phyloP scores from a whole-genome alignment of 2,888 invertebrate genomes.

The Tiphia femorata region DNA sequence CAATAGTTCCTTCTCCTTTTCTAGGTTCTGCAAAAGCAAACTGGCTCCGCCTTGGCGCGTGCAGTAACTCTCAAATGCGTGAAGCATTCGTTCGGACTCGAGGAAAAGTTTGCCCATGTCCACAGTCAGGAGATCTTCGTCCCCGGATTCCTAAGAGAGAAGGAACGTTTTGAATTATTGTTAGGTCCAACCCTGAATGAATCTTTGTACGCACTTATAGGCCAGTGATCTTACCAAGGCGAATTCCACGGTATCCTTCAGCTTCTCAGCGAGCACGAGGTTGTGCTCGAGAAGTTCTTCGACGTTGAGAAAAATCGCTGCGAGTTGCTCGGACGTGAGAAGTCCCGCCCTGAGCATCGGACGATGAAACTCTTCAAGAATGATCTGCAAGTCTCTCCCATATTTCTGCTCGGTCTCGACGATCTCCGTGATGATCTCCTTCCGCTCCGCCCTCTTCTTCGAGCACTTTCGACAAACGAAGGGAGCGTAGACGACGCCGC shows the following conservation, averaged over 20 bases:
- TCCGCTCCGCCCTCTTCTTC: slow-evolving; percentile 89
- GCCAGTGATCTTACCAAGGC: slow-evolving; percentile 74
- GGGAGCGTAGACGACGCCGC: slow-evolving; percentile 81
- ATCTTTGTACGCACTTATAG: too few species aligned
- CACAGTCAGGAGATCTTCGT: slow-evolving; percentile 85
- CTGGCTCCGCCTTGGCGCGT: slow-evolving; percentile 93
- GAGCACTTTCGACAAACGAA: slow-evolving; percentile 89
- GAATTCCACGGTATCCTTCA: slow-evolving; percentile 88
- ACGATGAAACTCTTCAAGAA: slow-evolving; percentile 92
- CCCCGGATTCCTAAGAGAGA: slow-evolving; percentile 64
- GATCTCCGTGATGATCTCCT: slow-evolving; percentile 95
- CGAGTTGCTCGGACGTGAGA: slow-evolving; percentile 90
- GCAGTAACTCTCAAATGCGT: slow-evolving; percentile 95
- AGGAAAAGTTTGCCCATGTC: slow-evolving; percentile 92
- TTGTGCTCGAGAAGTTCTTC: slow-evolving; percentile 92
- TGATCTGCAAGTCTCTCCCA: slow-evolving; percentile 91
- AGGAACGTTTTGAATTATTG: not conserved
- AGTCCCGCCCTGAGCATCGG: slow-evolving; percentile 95
- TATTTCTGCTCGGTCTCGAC: slow-evolving; percentile 97
- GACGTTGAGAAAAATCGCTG: slow-evolving; percentile 92
- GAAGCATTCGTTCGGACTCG: slow-evolving; percentile 92
- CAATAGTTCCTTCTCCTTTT: slow-evolving; percentile 94
- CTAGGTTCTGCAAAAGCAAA: slow-evolving; percentile 87
- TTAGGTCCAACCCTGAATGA: too few species aligned
- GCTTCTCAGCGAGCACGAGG: slow-evolving; percentile 85